phyloP scores from a whole-genome alignment of 2,888 invertebrate genomes.

The Allacma fusca region DNA sequence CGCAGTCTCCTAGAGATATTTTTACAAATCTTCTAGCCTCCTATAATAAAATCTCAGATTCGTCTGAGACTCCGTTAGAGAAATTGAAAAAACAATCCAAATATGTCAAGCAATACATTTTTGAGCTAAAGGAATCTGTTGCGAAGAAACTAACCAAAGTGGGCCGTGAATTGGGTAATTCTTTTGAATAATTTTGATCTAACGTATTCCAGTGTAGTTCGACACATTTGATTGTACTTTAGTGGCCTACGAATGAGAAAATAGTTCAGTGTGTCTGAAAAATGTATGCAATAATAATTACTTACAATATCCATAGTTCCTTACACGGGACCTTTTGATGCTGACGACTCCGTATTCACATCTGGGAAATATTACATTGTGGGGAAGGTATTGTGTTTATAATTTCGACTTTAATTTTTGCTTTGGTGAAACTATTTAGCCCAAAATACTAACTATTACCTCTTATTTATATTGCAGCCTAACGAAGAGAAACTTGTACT shows the following conservation, averaged over 20 bases:
- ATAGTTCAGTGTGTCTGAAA: no score
- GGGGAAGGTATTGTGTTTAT: constrained; percentile 36
- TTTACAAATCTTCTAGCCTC: constrained; percentile 26
- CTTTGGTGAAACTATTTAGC: neutral
- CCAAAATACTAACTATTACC: neutral
- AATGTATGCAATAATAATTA: no score
- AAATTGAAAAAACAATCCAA: constrained; percentile 6
- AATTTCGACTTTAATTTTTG: neutral
- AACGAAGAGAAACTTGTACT: constrained; percentile 36
- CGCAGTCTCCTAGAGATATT: constrained; percentile 9
- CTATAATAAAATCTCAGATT: no score
- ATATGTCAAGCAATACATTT: constrained; percentile 8
- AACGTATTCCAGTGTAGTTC: neutral
- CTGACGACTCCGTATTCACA: neutral
- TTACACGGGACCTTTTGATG: constrained; percentile 29
- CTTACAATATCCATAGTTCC: no score
- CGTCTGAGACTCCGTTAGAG: neutral
- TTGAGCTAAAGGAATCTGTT: constrained; percentile 8
- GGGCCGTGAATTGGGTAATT: constrained; percentile 33
- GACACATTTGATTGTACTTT: neutral
- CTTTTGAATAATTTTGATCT: no score
- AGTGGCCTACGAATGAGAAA: neutral
- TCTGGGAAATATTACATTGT: constrained; percentile 37
- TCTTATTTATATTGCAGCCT: constrained; percentile 16
- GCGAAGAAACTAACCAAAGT: constrained; percentile 28